A percentile compares a stretch with the other conserved stretches of the same genome.
Conservation (phyloP, 2,888 invertebrate genomes). For the Euphydryas editha region DNA sequence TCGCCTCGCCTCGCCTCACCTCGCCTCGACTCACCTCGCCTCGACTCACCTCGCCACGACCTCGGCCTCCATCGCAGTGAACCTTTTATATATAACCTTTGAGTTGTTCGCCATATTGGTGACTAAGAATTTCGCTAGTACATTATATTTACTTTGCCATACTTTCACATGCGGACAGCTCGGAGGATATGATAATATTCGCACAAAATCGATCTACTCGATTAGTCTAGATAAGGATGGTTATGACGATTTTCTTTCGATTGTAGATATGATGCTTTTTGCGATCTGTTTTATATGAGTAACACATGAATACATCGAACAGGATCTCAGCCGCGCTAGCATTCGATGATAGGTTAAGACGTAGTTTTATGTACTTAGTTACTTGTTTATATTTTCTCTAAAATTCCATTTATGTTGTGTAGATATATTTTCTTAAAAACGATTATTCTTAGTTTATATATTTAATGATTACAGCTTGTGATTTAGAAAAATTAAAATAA, state of each 20-base stretch:
- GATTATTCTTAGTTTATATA: constrained; percentile 11
- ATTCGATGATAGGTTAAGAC: background rate
- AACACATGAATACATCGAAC: background rate
- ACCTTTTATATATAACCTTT: background rate
- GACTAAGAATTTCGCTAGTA: background rate
- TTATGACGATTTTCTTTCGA: background rate
- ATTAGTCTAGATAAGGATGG: background rate
- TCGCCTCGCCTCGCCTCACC: constrained; percentile 10
- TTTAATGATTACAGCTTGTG: constrained; percentile 18
- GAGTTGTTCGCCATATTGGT: background rate
- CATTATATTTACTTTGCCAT: background rate
- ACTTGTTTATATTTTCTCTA: background rate
- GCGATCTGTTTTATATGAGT: background rate
- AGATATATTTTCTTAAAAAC: constrained; percentile 6
- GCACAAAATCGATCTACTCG: constrained; percentile 4
- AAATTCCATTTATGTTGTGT: constrained; percentile 3
- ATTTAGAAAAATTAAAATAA: constrained; percentile 18
- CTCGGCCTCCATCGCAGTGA: background rate
- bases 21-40: no score
- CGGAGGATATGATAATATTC: background rate
- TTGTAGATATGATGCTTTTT: background rate
- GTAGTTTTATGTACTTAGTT: constrained; percentile 1
- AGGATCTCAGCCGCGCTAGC: background rate
- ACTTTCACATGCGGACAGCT: background rate
- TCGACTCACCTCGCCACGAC: background rate